Evolutionary conservation across 2,797 vertebrate genomes (phyloP).

Genomic region (Prunella strophiata): DNA sequence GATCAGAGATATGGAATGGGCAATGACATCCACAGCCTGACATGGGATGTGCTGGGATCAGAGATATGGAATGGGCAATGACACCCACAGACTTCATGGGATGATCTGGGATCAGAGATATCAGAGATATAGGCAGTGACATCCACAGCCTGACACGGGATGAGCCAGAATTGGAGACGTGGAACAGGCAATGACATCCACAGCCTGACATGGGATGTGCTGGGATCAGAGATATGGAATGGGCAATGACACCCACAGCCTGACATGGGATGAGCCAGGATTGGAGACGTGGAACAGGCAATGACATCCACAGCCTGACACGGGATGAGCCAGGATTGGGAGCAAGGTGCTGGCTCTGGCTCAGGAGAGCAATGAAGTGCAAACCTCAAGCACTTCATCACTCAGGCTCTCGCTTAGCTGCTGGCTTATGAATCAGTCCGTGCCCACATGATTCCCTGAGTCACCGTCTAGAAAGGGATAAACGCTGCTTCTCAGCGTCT

Average conservation of each 20-base stretch:
- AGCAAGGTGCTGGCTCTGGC: background rate
- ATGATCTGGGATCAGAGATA: no score
- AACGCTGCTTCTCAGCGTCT: background rate
- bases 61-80: background rate
- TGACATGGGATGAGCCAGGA: background rate
- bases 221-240: background rate
- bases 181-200: background rate
- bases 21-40: background rate
- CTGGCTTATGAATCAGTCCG: background rate
- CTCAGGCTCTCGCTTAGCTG: background rate
- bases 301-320: background rate
- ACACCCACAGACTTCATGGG: background rate
- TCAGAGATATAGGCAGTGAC: no score
- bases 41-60: background rate
- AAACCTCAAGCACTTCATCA: background rate
- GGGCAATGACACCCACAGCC: background rate
- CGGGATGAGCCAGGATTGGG: background rate
- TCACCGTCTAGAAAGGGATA: background rate
- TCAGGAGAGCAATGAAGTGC: background rate
- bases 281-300: fast-evolving
- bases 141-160: background rate
- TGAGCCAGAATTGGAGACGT: fast-evolving
- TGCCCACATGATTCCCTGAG: background rate
- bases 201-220: no score
- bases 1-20: fast-evolving